These are phyloP conservation scores for Thalassarche chlororhynchos DNA, from an alignment of 2,113 vertebrate species.

Conservation along the genomic window DNA sequence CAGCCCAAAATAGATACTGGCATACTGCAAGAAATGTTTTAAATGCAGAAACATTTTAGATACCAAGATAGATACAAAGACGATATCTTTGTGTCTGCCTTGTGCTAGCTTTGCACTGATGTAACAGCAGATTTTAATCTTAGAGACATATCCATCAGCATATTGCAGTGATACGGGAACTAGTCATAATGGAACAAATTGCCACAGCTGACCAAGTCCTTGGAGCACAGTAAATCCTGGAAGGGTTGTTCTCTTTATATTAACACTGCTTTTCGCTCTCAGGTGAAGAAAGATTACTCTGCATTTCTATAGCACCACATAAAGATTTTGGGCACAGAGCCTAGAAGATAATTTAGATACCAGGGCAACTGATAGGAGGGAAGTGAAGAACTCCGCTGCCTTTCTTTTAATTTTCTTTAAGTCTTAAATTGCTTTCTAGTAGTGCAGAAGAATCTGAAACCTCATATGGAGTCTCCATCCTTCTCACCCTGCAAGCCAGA, in stretches of 20 bases:
- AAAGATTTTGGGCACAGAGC: constrained; percentile 11
- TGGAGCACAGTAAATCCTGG: background rate
- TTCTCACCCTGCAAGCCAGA: background rate
- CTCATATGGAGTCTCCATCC: background rate
- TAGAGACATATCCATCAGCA: background rate
- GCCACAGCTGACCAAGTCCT: constrained; percentile 6
- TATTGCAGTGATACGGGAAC: background rate
- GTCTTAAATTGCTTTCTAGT: background rate
- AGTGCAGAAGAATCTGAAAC: background rate
- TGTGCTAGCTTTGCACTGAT: background rate
- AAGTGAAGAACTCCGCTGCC: background rate
- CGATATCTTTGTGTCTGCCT: background rate
- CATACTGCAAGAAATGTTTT: background rate
- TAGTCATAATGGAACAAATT: constrained; percentile 14
- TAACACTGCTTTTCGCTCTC: background rate
- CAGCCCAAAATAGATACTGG: background rate
- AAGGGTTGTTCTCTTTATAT: background rate
- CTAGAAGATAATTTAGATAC: constrained; percentile 26
- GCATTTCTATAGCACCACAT: background rate
- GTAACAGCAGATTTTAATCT: constrained; percentile 45
- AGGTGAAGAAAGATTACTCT: constrained; percentile 21
- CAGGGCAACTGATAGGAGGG: background rate
- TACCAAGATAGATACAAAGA: background rate
- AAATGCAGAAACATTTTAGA: constrained; percentile 5
- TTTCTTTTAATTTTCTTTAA: background rate